Percentiles rank a stretch among this genome's conserved stretches.
Conservation (phyloP, 1,140 invertebrate genomes). For the Cephus cinctus region DNA sequence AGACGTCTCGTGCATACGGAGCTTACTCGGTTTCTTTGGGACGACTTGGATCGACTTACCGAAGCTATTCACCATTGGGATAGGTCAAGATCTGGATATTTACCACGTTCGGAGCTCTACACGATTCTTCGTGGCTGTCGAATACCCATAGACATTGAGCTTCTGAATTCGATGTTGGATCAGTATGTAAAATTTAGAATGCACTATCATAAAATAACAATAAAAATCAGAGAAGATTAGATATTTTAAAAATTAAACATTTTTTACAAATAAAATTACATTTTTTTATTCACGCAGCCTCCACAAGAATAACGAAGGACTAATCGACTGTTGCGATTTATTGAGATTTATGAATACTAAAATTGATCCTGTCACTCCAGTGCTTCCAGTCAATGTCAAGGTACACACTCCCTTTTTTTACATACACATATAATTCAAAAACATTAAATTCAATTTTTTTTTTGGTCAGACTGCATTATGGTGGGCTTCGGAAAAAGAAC, state of each 20-base stretch:
- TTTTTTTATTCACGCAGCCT: slow-evolving; percentile 42
- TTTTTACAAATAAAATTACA: slow-evolving; percentile 14
- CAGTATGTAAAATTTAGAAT: slow-evolving; percentile 58
- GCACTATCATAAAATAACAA: neutral
- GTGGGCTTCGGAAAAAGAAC: slow-evolving; percentile 51
- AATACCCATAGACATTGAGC: slow-evolving; percentile 65
- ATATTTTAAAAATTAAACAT: slow-evolving; percentile 10
- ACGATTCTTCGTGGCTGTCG: slow-evolving; percentile 64
- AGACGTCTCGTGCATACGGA: slow-evolving; percentile 67
- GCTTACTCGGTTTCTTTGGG: slow-evolving; percentile 67
- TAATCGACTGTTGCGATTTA: slow-evolving; percentile 62
- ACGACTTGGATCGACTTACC: slow-evolving; percentile 63
- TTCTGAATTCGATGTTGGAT: slow-evolving; percentile 68
- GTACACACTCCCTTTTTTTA: too few relatives aligned
- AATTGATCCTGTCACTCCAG: slow-evolving; percentile 56
- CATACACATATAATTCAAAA: too few relatives aligned
- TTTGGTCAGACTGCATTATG: slow-evolving; percentile 48
- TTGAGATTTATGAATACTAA: slow-evolving; percentile 62
- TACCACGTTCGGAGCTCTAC: slow-evolving; percentile 59
- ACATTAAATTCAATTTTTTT: slow-evolving; percentile 1
- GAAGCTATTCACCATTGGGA: slow-evolving; percentile 68
- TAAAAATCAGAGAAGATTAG: neutral
- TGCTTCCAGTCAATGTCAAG: slow-evolving; percentile 56
- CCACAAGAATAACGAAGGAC: slow-evolving; percentile 62
- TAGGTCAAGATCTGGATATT: slow-evolving; percentile 56